Conservation (phyloP, 2,113 vertebrate genomes). For the Cichladusa arquata region DNA sequence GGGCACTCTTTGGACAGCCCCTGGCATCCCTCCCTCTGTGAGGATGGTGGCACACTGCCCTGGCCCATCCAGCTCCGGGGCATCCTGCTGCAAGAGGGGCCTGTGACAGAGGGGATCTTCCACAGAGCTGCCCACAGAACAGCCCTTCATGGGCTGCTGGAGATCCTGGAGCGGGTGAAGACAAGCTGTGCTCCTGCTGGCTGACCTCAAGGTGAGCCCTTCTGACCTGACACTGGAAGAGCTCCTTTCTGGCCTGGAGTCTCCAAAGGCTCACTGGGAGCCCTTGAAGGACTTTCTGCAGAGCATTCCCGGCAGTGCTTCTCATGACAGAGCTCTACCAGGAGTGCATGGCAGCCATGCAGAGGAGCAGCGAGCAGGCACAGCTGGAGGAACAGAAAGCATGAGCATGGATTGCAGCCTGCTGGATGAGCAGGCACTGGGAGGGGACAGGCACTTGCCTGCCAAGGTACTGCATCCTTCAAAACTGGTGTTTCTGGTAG, state of each 20-base stretch:
- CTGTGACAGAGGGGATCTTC: not conserved
- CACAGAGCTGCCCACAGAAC: not conserved
- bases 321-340: fast-evolving
- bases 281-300: not conserved
- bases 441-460: not conserved
- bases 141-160: not conserved
- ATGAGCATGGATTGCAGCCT: not conserved
- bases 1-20: fast-evolving
- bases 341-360: not conserved
- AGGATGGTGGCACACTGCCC: not conserved
- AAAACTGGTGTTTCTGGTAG: not conserved
- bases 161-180: not conserved
- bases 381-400: not conserved
- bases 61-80: not conserved
- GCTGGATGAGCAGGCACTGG: not conserved
- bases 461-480: not conserved
- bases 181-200: not conserved
- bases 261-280: not conserved
- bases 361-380: not conserved
- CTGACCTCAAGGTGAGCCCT: not conserved
- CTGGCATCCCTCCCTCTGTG: not conserved
- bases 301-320: not conserved
- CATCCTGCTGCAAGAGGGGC: not conserved
- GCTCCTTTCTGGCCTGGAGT: not conserved
- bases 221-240: not conserved